Base-by-base conservation (phyloP, 1,140 invertebrate genomes). In the Pemphigus obesinymphae region DNA sequence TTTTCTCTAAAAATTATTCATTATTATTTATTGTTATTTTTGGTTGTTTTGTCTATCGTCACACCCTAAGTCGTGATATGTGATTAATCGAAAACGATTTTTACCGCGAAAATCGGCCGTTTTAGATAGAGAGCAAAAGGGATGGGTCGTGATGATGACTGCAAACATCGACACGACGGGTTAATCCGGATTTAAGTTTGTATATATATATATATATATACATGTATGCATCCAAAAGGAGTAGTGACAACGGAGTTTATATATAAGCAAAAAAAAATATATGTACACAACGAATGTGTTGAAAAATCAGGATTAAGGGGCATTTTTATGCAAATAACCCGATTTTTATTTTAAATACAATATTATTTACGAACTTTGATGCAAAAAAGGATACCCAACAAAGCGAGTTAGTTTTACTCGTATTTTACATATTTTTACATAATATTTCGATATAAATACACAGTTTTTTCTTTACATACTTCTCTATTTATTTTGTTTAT, bases 131-230 rank as follows among this genome's bases (percentile, higher is more conserved):
- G 66, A 23, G 66, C 4, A 20, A 7, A n/a, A 40, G 66, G 6
- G 66, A 68, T 26, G 20, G 43, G 50, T 53, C 20, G 20, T 7
- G 34, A 40, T 13, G 66, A 68, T 68, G 40, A 43, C 20, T 6
- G 20, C 34, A 68, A 68, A 68, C 37, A 4, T n/a, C 34, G 43
- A 11, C 43, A 10, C n/a, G 37, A 68, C 4, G 66, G 66, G 34
- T 68, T 68, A 68, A 68, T 68, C 66, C 8, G 10, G 66, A 40
- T 26, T 68, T 68, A 23, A 68, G n/a, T 68, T 68, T 40, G 43
- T 45, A 45, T n/a, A n/a, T n/a, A n/a, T n/a, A n/a, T n/a, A n/a
- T n/a, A n/a, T n/a, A n/a, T n/a, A n/a, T n/a, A n/a, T 11, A 45
- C 43, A 45, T 13, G 43, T 45, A 13, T 10, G 37, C 10, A 68